Evolutionary conservation across 2,888 invertebrate species (phyloP).

Genomic region (Oscheius sp.): DNA sequence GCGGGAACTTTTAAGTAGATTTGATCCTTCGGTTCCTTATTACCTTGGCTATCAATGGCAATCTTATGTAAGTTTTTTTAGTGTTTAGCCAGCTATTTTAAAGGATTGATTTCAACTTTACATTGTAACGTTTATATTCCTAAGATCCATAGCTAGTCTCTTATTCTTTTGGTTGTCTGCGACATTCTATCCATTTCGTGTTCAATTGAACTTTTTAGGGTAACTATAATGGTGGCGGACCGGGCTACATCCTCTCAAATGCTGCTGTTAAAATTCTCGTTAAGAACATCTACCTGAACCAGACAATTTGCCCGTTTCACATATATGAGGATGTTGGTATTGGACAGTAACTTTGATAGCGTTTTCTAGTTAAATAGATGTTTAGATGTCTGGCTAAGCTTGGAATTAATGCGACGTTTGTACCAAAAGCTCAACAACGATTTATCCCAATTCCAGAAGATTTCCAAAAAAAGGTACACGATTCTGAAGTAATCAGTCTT

Average conservation of each 20-base stretch:
- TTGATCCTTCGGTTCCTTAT: not conserved
- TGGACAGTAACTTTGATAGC: constrained; percentile 8
- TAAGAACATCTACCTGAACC: not conserved
- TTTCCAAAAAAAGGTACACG: not conserved
- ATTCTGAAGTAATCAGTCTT: constrained; percentile 7
- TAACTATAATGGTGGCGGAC: constrained; percentile 4
- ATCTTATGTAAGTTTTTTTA: not conserved
- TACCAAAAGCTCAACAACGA: not conserved
- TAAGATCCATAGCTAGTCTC: too few species aligned
- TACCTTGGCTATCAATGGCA: not conserved
- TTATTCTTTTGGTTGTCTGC: too few species aligned
- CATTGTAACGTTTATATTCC: too few species aligned
- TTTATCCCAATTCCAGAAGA: not conserved
- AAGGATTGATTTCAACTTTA: too few species aligned
- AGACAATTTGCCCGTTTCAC: constrained; percentile 1
- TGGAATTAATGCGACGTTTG: not conserved
- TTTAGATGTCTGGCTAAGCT: not conserved
- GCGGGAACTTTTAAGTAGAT: constrained; percentile 3
- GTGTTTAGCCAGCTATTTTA: too few species aligned
- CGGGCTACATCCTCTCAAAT: constrained; percentile 9
- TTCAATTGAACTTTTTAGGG: too few species aligned
- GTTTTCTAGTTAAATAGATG: not conserved
- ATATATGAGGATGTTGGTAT: constrained; percentile 5
- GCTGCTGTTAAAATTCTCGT: constrained; percentile 4
- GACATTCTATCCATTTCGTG: too few species aligned